Conservation (phyloP, 2,888 invertebrate species). For the Calliscelio sp. region DNA sequence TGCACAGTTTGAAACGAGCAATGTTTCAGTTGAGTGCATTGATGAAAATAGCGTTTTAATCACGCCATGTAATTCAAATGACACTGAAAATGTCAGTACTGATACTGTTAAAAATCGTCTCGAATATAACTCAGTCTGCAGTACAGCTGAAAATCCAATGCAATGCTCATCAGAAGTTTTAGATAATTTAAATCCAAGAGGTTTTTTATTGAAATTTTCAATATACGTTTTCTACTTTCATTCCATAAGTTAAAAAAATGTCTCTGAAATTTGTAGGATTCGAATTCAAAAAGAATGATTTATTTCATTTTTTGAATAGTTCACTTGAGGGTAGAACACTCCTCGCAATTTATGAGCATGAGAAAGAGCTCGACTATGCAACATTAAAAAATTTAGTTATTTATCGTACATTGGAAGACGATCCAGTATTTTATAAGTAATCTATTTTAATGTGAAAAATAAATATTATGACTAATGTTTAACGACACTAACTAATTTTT, state of each 20-base stretch:
- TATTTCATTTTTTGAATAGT: constrained; percentile 36
- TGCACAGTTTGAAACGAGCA: constrained; percentile 10
- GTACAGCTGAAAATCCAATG: background rate
- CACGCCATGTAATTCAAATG: background rate
- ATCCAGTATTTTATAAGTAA: constrained; percentile 35
- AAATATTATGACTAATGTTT: background rate
- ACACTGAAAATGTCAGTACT: too few species aligned
- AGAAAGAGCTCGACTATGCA: constrained; percentile 16
- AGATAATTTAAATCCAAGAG: constrained; percentile 13
- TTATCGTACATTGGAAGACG: constrained; percentile 10
- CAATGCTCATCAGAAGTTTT: constrained; percentile 9
- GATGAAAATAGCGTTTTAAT: background rate
- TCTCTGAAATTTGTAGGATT: constrained; percentile 24
- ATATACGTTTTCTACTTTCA: background rate
- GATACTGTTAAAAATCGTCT: background rate
- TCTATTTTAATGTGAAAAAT: constrained; percentile 6
- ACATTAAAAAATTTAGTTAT: constrained; percentile 42
- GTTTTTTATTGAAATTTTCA: constrained; percentile 10
- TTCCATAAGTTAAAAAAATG: background rate
- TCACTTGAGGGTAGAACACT: constrained; percentile 23
- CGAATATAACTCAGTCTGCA: background rate
- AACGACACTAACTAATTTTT: background rate
- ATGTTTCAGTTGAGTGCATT: constrained; percentile 14
- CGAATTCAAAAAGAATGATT: constrained; percentile 35
- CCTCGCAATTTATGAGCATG: constrained; percentile 16